phyloP scores from a whole-genome alignment of 2,888 invertebrate genomes.

The Philereme transversata region DNA sequence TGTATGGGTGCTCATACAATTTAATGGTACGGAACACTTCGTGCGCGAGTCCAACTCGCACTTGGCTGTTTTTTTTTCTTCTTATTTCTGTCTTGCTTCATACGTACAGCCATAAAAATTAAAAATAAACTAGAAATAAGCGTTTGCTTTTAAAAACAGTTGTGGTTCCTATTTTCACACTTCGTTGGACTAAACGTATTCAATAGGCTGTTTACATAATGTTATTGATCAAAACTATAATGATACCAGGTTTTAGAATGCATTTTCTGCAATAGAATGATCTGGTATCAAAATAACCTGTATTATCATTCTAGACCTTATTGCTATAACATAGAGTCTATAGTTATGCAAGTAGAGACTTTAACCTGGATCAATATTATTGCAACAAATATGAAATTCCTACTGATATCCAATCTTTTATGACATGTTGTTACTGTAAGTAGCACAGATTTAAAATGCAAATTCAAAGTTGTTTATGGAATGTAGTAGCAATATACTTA shows the following conservation, averaged over 20 bases:
- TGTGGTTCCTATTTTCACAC: conserved; percentile 61
- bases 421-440: conserved; percentile 7
- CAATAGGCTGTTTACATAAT: conserved; percentile 43
- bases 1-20: too few species aligned
- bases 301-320: conserved; percentile 15
- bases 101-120: conserved; percentile 33
- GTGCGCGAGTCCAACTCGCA: too few species aligned
- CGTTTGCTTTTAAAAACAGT: conserved; percentile 39
- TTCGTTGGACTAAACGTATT: conserved; percentile 37
- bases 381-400: conserved; percentile 6
- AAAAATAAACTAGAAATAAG: conserved; percentile 27
- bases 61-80: too few species aligned
- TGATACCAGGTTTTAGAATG: conserved; percentile 22
- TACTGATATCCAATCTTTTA: conserved; percentile 11
- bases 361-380: conserved; percentile 7
- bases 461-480: conserved; percentile 7
- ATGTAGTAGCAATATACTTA: not conserved
- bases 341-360: conserved; percentile 9
- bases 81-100: conserved; percentile 42
- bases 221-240: conserved; percentile 32
- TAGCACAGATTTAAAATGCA: conserved; percentile 11
- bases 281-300: conserved; percentile 1
- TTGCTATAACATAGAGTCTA: conserved; percentile 10
- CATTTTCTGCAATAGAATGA: conserved; percentile 2
- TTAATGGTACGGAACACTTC: too few species aligned